Base-by-base conservation (phyloP, 1,140 invertebrate species). In the Planococcus citri region DNA sequence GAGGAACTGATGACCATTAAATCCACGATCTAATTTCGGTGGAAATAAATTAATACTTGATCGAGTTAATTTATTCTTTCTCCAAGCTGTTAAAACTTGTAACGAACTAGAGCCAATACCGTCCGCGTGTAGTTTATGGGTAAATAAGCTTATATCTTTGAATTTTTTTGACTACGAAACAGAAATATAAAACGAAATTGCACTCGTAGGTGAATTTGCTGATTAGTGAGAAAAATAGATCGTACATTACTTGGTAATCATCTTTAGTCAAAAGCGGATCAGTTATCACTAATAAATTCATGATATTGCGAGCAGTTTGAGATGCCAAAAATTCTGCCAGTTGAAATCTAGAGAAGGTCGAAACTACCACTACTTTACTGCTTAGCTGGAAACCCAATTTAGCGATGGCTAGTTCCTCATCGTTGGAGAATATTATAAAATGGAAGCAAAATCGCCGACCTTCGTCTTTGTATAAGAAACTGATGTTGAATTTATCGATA, bases 1-100 rank as follows among this genome's bases (percentile, higher is more conserved):
- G 38, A 83, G 77, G 74, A 90, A 86, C 60, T 85, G 80, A 74
- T 88, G 86, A n/a, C 87, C 87, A 27, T 85, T 82, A 74, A 88
- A 88, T 12, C 88, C 87, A 22, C 80, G 64, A 0, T 74, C 76
- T 74, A 88, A 83, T 78, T 90, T 90, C 1, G 75, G 72, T 10
- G 87, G 86, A 78, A 88, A 90, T 27, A 89, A 77, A 76, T 85
- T 78, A 0, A 86, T 79, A 25, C 83, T 74, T 0, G 79, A 78
- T 68, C 84, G 82, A 1, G 86, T 85, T 69, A 85, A 80, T 24
- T 78, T 81, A 41, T 83, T 82, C 37, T 81, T 80, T 20, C 80
- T 79, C 87, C 87, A 90, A 24, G 87, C 86, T 29, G 83, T 85
- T 21, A 89, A 72, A 8, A 88, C 82, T 27, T 82, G 71, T 0